A percentile compares a stretch with the other conserved stretches of the same genome.
phyloP scores from a whole-genome alignment of 2,113 vertebrate genomes.

The Danio rerio region DNA sequence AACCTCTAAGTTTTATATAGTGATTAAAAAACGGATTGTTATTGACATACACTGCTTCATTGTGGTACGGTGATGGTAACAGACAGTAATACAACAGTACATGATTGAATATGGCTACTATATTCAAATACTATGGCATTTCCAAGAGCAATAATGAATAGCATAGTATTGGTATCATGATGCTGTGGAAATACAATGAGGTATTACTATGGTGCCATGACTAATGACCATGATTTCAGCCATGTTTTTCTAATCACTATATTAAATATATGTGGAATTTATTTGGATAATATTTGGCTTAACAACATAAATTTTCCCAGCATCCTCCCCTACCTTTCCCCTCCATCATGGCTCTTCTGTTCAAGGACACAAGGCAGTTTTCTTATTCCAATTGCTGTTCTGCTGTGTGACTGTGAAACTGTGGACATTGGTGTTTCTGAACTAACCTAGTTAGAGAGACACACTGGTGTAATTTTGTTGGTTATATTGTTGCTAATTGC shows the following conservation, averaged over 20 bases:
- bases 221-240: background rate
- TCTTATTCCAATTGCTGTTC: slow-evolving; percentile 65
- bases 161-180: slow-evolving; percentile 6
- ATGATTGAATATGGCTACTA: slow-evolving; percentile 10
- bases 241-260: background rate
- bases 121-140: slow-evolving; percentile 35
- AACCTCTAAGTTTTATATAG: slow-evolving; percentile 7
- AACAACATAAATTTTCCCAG: slow-evolving; percentile 65
- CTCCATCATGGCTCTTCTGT: slow-evolving; percentile 82
- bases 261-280: background rate
- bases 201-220: background rate
- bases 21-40: background rate
- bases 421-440: slow-evolving; percentile 39
- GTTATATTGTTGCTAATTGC: background rate
- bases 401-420: slow-evolving; percentile 44
- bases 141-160: background rate
- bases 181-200: background rate
- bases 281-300: background rate
- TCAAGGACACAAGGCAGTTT: slow-evolving; percentile 98
- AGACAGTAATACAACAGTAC: background rate
- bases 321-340: slow-evolving; percentile 73
- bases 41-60: background rate
- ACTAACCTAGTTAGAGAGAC: slow-evolving; percentile 26
- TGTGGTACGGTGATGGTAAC: background rate
- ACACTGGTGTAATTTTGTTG: background rate